Conservation (phyloP, 2,888 invertebrate species). For the Argyra leucocephala region DNA sequence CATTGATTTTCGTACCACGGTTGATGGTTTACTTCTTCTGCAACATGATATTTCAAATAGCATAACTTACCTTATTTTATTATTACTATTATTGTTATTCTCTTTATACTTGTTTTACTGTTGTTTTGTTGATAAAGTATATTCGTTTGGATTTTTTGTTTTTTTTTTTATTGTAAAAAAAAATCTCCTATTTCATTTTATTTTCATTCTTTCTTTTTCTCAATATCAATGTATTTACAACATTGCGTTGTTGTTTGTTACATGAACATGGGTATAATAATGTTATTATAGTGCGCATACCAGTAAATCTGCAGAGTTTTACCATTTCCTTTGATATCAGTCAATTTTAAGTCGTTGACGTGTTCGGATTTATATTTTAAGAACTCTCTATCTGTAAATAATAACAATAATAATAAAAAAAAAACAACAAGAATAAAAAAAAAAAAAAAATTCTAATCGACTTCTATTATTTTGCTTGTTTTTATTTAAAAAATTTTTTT, state of each 20-base stretch:
- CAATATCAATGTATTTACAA: not conserved
- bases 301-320: slow-evolving; percentile 36
- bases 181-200: slow-evolving; percentile 12
- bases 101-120: not conserved
- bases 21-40: not conserved
- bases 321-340: slow-evolving; percentile 28
- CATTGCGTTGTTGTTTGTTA: slow-evolving; percentile 22
- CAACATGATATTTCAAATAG: not conserved
- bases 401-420: not conserved
- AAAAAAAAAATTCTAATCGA: slow-evolving; percentile 13
- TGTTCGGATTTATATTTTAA: slow-evolving; percentile 40
- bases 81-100: not conserved
- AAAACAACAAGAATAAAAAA: slow-evolving; percentile 14
- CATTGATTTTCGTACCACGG: not conserved
- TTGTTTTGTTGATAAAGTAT: not conserved
- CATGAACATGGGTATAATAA: slow-evolving; percentile 21
- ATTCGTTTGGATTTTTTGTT: not conserved
- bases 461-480: slow-evolving; percentile 8
- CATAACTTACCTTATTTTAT: not conserved
- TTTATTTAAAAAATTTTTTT: not conserved
- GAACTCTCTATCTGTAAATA: slow-evolving; percentile 19
- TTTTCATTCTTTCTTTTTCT: slow-evolving; percentile 13
- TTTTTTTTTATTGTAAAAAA: not conserved
- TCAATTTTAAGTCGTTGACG: slow-evolving; percentile 45
- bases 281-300: slow-evolving; percentile 32